Base-by-base conservation (phyloP, 2,113 vertebrate genomes). In the Anarrhichthys ocellatus region DNA sequence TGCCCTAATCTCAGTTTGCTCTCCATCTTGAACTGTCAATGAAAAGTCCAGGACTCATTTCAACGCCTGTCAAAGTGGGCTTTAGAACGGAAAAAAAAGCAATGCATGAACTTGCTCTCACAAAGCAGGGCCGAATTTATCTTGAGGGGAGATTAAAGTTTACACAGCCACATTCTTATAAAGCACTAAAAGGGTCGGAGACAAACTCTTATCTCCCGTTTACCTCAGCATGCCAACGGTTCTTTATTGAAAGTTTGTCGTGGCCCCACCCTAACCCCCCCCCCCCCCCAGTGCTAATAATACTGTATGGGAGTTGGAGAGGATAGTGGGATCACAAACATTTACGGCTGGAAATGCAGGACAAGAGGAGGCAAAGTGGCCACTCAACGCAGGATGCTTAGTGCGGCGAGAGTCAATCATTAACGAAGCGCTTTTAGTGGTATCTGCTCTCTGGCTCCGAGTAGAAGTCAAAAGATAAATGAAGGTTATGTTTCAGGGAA, bases 21-120 rank as follows among this genome's bases (percentile, higher is more conserved):
- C 80, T 91, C 85, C 90, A 92, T 93, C 90, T 94, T 85, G 82
- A 90, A 90, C 78, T 88, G 91, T 92, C 88, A 93, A 89, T 92
- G 89, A 91, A 88, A 90, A 89, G 80, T 87, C 83, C 76, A 9
- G 76, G 13, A 76, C 91, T 94, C 88, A 87, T 94, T 94, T 92
- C 89, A 88, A 14, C 17, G 80, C 80, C 70, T 79, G 90, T 93
- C 89, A 92, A 86, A 85, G 85, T 82, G 61, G 75, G 87, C 88
- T 92, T 92, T 91, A 75, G 73, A 75, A 59, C 27, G 44, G 8
- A 27, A 20, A 52, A 9, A 85, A 78, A 66, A 85, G 80, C 76
- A 87, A 90, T 80, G 84, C 82, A 59, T 82, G 86, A 93, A 88
- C 88, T 87, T 86, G 85, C 90, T 88, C 44, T 79, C 76, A 89